Evolutionary conservation across 2,888 invertebrate genomes (phyloP), one percentile per base, ranked within the genome.

Genomic region (Lasioglossum zephyrum): DNA sequence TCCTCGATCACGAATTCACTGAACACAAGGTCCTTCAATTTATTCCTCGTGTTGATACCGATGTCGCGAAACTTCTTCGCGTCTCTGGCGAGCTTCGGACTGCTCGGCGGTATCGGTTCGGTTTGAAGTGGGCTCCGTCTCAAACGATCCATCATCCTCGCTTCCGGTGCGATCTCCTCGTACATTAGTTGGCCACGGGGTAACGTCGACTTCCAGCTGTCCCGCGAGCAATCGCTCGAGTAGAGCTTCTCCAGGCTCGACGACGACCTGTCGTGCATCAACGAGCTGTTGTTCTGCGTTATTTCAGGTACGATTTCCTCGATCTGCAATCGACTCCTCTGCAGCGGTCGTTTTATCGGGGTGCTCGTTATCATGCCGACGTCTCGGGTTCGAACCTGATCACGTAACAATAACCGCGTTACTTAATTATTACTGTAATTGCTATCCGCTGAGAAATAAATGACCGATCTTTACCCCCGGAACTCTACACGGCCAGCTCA

Each of bases 311-410:
- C 70, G 36, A 92, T 90, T 66, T 91, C 87, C 69, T 92, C 89
- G 78, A 90, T 88, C 60, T 89, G 90, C 39, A 86, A 82, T 49
- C 87, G 88, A 72, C 90, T 91, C 73, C 79, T 79, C 31, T 89
- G 88, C 73, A 91, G 49, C 39, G 79, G 47, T 49, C 80, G 88
- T 74, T 90, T 91, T 77, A 93, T 92, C 60, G 94, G 94, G 4
- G 93, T 93, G 76, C 93, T 93, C 31, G 94, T 94, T 84, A 93
- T 91, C 92, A 94, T 92, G 75, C 94, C 94, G 36, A 92, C 90
- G 70, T 94, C 94, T 80, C 92, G 92, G 41, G 94, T 94, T 87
- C 94, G 92, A 73, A 94, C 90, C 94, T 94, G 85, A 69, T 82
- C 73, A 77, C 18, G 53, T 60, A 53, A 85, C 39, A 73, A 82